Evolutionary conservation across 2,113 vertebrate genomes (phyloP).

Genomic region (Semnornis frantzii): DNA sequence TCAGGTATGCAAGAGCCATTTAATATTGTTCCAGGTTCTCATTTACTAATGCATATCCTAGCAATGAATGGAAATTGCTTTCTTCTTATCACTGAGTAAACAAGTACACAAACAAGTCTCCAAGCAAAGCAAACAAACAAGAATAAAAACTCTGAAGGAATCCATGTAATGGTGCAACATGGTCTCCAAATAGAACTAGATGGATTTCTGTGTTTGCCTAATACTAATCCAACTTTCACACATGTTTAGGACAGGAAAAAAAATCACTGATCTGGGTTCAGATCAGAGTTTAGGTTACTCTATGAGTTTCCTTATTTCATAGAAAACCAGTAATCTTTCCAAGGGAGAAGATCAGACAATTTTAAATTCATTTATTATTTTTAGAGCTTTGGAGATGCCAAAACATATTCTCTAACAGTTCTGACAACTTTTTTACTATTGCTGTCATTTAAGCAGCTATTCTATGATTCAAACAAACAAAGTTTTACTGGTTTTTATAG

Average conservation of each 20-base stretch:
- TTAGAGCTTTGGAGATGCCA: neutral
- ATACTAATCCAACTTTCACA: neutral
- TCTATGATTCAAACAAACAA: neutral
- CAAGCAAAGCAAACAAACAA: neutral
- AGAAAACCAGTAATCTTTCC: neutral
- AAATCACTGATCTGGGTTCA: neutral
- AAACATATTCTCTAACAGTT: neutral
- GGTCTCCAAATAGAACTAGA: accelerated
- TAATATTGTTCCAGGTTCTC: neutral
- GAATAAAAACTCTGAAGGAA: neutral
- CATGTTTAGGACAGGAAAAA: neutral
- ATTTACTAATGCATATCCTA: neutral
- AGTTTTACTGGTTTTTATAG: neutral
- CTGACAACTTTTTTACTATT: neutral
- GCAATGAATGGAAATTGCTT: neutral
- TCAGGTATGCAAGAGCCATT: neutral
- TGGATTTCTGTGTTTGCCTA: neutral
- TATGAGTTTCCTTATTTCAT: neutral
- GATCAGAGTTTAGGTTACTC: neutral
- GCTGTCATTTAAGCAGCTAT: neutral
- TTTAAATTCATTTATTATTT: neutral
- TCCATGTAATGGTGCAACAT: accelerated
- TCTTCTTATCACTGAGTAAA: neutral
- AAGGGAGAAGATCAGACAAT: neutral
- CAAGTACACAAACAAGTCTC: neutral